phyloP scores from a whole-genome alignment of 2,797 vertebrate genomes.

The Hippopotamyrus pictus region DNA sequence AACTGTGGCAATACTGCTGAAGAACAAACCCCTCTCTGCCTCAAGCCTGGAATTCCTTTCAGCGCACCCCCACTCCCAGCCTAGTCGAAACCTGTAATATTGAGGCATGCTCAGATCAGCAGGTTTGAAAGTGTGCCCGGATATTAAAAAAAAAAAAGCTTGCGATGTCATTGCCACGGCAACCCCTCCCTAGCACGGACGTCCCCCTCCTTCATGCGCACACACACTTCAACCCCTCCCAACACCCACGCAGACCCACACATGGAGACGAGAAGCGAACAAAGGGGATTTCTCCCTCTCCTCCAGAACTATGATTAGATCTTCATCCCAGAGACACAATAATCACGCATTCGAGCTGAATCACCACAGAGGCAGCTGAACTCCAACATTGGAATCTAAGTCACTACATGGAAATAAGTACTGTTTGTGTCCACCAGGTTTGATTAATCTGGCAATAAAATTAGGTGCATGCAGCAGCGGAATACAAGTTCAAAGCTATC shows the following conservation, averaged over 20 bases:
- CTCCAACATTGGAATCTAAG: not conserved
- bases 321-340: conserved; percentile 72
- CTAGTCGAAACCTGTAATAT: conserved; percentile 38
- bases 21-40: not conserved
- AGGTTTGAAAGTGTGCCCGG: conserved; percentile 18
- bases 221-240: conserved; percentile 30
- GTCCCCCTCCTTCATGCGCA: not conserved
- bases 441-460: not conserved
- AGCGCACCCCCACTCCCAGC: not conserved
- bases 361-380: conserved; percentile 46
- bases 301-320: conserved; percentile 70
- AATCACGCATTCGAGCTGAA: conserved; percentile 67
- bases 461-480: not conserved
- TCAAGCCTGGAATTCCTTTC: not conserved
- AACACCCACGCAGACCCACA: conserved; percentile 26
- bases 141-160: not conserved
- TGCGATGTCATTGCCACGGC: conserved; percentile 24
- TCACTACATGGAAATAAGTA: not conserved
- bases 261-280: conserved; percentile 27
- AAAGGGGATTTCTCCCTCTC: conserved; percentile 60
- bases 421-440: not conserved
- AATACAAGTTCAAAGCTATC: not conserved
- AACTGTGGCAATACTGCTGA: not conserved
- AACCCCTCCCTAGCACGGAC: conserved; percentile 15
- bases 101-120: conserved; percentile 33